Conservation (phyloP, 2,113 vertebrate species). For the Pteropus alecto region DNA sequence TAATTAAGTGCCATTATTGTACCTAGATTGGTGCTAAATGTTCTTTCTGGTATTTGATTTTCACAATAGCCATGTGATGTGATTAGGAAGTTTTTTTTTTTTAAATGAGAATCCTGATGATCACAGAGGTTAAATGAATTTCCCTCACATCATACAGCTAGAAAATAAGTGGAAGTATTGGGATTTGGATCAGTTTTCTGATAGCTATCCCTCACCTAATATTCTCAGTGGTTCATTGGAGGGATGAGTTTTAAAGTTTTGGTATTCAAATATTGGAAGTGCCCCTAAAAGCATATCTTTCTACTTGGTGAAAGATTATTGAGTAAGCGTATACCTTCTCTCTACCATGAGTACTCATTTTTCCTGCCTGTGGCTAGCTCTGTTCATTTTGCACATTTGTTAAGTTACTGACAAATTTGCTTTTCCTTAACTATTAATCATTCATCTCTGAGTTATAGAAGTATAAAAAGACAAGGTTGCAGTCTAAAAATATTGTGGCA, state of each 20-base stretch:
- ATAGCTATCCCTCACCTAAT: background rate
- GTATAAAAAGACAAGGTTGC: slow-evolving; percentile 44
- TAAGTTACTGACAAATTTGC: slow-evolving; percentile 34
- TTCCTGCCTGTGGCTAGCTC: background rate
- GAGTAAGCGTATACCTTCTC: background rate
- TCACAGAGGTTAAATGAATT: background rate
- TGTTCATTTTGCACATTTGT: slow-evolving; percentile 23
- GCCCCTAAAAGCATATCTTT: background rate
- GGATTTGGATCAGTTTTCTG: slow-evolving; percentile 19
- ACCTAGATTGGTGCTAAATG: background rate
- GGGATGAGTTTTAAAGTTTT: slow-evolving; percentile 10
- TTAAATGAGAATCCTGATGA: background rate
- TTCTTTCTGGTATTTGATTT: slow-evolving; percentile 13
- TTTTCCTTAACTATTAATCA: slow-evolving; percentile 52
- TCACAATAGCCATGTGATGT: background rate
- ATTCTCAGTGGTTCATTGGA: background rate
- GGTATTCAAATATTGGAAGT: background rate
- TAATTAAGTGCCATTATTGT: slow-evolving; percentile 29
- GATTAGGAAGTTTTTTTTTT: background rate
- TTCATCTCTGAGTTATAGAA: slow-evolving; percentile 30
- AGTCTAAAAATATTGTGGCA: slow-evolving; percentile 55
- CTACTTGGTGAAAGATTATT: background rate
- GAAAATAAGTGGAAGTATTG: background rate
- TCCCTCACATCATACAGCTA: background rate
- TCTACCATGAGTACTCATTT: background rate